These are phyloP conservation scores for Gryllus bimaculatus DNA, from an alignment of 1,140 invertebrate genomes.

Conservation along the genomic window DNA sequence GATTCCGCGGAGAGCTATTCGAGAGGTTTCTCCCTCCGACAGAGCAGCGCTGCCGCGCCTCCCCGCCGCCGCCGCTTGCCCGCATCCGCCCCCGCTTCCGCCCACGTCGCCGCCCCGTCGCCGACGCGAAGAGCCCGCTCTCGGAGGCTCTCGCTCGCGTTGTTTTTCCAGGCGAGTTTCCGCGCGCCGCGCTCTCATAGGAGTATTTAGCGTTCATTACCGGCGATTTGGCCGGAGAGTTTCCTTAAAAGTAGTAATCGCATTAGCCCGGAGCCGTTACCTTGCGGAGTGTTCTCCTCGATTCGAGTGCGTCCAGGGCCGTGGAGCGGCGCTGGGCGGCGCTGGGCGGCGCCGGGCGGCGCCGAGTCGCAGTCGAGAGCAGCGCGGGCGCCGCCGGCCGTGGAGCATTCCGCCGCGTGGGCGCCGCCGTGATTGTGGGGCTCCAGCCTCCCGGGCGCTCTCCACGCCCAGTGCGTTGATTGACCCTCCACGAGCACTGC, in stretches of 20 bases:
- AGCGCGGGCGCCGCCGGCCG: too few species aligned
- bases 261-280: background rate
- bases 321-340: too few species aligned
- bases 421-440: too few species aligned
- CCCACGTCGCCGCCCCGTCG: background rate
- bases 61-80: too few species aligned
- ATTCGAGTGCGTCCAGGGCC: background rate
- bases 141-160: background rate
- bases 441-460: too few species aligned
- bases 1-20: background rate
- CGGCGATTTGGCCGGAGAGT: background rate
- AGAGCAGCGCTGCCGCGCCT: background rate
- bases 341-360: too few species aligned
- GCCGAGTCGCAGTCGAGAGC: too few species aligned
- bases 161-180: background rate
- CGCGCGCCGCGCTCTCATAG: background rate
- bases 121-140: too few species aligned
- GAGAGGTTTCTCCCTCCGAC: background rate
- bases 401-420: too few species aligned
- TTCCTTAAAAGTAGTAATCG: background rate
- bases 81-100: background rate
- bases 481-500: too few species aligned
- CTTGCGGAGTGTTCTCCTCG: background rate
- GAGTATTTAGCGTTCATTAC: slow-evolving; percentile 1
- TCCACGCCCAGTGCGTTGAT: too few species aligned